These are phyloP conservation scores for Morpho deidamia DNA, from an alignment of 2,888 invertebrate species.

Conservation along the genomic window DNA sequence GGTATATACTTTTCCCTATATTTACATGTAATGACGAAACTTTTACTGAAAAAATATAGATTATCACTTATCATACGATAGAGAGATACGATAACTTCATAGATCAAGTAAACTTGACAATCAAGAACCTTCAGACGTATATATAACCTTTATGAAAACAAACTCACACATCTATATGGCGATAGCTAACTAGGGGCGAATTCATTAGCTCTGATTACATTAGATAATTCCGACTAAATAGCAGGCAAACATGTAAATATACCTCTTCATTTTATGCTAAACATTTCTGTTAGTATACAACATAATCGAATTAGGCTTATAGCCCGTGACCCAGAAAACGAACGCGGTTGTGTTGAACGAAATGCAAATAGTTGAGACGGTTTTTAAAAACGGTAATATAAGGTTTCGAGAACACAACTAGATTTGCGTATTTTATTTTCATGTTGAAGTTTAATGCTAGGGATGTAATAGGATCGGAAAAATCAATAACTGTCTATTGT, in stretches of 20 bases:
- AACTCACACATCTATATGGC: conserved; percentile 28
- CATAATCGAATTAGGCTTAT: conserved; percentile 15
- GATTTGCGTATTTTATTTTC: too few relatives aligned
- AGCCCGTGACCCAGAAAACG: conserved; percentile 11
- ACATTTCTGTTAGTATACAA: conserved; percentile 9
- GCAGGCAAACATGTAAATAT: conserved; percentile 47
- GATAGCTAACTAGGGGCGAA: conserved; percentile 58
- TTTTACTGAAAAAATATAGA: too few relatives aligned
- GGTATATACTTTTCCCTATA: too few relatives aligned
- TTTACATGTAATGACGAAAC: too few relatives aligned
- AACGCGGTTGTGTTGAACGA: conserved; percentile 5
- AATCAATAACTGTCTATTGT: too few relatives aligned
- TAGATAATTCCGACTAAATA: conserved; percentile 58
- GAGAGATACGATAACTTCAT: too few relatives aligned
- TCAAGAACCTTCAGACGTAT: not conserved
- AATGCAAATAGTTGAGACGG: not conserved
- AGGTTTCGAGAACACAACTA: too few relatives aligned
- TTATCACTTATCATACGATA: too few relatives aligned
- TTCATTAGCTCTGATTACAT: conserved; percentile 69
- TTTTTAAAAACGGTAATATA: too few relatives aligned
- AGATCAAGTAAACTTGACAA: not conserved
- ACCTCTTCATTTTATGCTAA: conserved; percentile 31
- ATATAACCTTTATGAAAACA: conserved; percentile 8
- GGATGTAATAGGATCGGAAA: too few relatives aligned
- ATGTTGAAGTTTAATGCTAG: too few relatives aligned